Percentiles rank a stretch among this genome's conserved stretches.
Evolutionary conservation across 92 coral and sea anemone genomes (phyloP).

Genomic region (Epizoanthus illoricatus): DNA sequence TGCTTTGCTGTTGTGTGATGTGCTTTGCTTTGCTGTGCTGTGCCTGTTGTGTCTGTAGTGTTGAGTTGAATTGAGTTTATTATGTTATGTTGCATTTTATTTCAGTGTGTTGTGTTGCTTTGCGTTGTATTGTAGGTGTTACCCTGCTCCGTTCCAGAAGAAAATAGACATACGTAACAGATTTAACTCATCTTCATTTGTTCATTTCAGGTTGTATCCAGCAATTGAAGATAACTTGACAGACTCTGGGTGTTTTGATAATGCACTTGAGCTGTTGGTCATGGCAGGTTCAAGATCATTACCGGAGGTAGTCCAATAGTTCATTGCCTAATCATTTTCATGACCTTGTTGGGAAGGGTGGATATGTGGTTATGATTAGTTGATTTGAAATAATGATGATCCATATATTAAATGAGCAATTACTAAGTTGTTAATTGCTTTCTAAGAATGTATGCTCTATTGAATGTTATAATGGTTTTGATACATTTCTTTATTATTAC

Average conservation of each 20-base stretch:
- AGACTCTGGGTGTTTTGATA: constrained; percentile 93
- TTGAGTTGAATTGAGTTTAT: not conserved
- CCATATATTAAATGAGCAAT: not conserved
- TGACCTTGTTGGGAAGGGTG: not conserved
- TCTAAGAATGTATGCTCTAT: too few relatives aligned
- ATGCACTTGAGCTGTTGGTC: constrained; percentile 86
- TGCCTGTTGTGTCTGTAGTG: not conserved
- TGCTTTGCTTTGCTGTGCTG: too few relatives aligned
- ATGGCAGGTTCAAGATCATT: constrained; percentile 95
- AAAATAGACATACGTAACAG: not conserved
- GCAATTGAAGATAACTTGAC: constrained; percentile 87
- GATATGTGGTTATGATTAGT: not conserved
- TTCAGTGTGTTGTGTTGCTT: too few relatives aligned
- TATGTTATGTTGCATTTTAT: not conserved
- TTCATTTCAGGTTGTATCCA: constrained; percentile 75
- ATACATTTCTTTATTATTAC: too few relatives aligned
- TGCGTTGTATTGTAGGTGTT: not conserved
- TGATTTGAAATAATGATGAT: not conserved
- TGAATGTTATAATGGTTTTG: too few relatives aligned
- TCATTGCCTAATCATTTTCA: too few relatives aligned
- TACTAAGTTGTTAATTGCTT: too few relatives aligned
- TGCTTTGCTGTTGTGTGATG: too few relatives aligned
- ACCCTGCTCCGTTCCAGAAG: not conserved
- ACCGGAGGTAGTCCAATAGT: constrained; percentile 73
- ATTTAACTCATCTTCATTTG: not conserved